Percentiles rank a stretch among this genome's conserved stretches.
Evolutionary conservation across 2,888 invertebrate species (phyloP).

Genomic region (Pocota personata): DNA sequence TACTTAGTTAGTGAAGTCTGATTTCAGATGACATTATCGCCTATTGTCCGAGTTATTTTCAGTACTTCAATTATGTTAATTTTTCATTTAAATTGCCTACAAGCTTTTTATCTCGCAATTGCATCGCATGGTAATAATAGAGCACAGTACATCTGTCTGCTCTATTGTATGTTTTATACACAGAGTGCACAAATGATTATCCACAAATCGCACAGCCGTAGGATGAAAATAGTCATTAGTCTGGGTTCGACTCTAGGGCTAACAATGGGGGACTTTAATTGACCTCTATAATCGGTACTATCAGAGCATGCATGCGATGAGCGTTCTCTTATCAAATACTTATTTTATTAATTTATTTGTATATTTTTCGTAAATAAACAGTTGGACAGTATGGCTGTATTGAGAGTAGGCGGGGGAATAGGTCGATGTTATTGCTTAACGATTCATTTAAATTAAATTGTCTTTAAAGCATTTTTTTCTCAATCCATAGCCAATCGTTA

Average conservation of each 20-base stretch:
- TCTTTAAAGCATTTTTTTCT: not conserved
- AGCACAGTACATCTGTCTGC: slow-evolving; percentile 14
- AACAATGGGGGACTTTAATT: slow-evolving; percentile 2
- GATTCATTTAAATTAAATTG: not conserved
- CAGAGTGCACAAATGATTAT: not conserved
- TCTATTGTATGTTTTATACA: not conserved
- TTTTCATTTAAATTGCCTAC: slow-evolving; percentile 24
- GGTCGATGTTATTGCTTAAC: not conserved
- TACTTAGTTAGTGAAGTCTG: slow-evolving; percentile 19
- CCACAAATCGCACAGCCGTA: not conserved
- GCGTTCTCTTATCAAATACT: slow-evolving; percentile 45
- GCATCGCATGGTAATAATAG: slow-evolving; percentile 12
- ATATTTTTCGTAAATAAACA: slow-evolving; percentile 23
- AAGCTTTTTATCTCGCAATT: slow-evolving; percentile 14
- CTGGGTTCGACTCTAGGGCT: not conserved
- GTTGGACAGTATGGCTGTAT: slow-evolving; percentile 29
- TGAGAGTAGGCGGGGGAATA: not conserved
- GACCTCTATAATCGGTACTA: slow-evolving; percentile 3
- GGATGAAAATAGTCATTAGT: not conserved
- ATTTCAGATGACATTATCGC: slow-evolving; percentile 25
- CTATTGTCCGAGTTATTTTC: slow-evolving; percentile 16
- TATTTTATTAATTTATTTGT: slow-evolving; percentile 51
- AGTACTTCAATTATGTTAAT: slow-evolving; percentile 25
- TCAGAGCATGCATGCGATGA: not conserved
- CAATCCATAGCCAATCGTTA: not conserved